phyloP scores from a whole-genome alignment of 2,113 vertebrate genomes.

The Cyphomyrus plagiostoma region DNA sequence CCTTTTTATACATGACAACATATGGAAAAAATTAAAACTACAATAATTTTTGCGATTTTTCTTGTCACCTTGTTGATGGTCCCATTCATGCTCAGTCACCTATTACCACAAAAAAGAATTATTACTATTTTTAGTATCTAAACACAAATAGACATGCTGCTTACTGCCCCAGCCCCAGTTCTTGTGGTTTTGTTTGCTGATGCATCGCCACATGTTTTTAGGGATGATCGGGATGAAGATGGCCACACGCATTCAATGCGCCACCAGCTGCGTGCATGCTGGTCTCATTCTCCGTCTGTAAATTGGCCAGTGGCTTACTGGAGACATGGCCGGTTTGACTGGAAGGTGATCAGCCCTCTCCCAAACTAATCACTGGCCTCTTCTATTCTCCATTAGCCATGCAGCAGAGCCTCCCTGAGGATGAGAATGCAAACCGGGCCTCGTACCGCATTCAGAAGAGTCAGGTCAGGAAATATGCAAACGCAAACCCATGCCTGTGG shows the following conservation, averaged over 20 bases:
- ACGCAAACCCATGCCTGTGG: not conserved
- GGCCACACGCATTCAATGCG: not conserved
- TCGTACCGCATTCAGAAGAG: constrained; percentile 89
- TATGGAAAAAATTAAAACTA: no score
- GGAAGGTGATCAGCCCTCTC: not conserved
- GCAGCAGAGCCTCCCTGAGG: constrained; percentile 73
- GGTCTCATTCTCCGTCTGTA: not conserved
- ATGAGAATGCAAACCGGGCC: constrained; percentile 60
- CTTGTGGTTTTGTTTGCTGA: not conserved
- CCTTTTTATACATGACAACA: no score
- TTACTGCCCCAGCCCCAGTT: not conserved
- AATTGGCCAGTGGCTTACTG: not conserved
- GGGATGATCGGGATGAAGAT: not conserved
- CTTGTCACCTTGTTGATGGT: not conserved
- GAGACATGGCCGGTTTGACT: not conserved
- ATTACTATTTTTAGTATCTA: not conserved
- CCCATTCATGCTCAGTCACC: not conserved
- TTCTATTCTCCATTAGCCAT: constrained; percentile 62
- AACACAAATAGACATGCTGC: not conserved
- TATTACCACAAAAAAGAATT: not conserved
- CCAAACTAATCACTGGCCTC: not conserved
- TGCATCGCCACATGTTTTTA: not conserved
- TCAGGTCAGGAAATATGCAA: constrained; percentile 65
- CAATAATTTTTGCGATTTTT: not conserved
- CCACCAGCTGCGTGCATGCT: not conserved